Evolutionary conservation across 2,113 vertebrate species (phyloP).

Genomic region (Nanorana parkeri): DNA sequence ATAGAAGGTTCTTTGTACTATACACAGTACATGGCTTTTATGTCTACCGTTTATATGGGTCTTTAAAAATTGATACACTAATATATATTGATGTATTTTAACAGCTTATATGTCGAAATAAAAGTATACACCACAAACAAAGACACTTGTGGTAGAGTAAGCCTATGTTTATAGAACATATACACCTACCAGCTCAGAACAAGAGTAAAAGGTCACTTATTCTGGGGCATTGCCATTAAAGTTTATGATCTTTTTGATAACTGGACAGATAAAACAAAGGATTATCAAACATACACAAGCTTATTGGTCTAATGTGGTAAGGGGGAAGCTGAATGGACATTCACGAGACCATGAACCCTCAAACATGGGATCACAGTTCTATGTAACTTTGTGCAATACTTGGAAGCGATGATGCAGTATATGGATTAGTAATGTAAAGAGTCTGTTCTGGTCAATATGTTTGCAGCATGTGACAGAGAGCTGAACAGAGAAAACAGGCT

Average conservation of each 20-base stretch:
- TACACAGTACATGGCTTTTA: no score
- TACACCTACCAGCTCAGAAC: background rate
- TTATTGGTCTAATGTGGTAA: background rate
- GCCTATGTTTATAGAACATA: no score
- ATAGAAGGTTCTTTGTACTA: no score
- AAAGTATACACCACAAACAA: no score
- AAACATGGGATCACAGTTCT: constrained; percentile 1
- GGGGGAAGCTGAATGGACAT: background rate
- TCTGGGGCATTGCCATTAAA: constrained; percentile 17
- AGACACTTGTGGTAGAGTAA: no score
- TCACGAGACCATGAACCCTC: constrained; percentile 30
- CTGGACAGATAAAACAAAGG: constrained; percentile 23
- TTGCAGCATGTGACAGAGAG: background rate
- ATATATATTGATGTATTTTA: no score
- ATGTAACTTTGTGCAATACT: constrained; percentile 17
- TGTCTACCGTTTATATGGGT: no score
- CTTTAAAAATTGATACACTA: no score
- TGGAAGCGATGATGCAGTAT: background rate
- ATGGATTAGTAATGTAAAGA: constrained; percentile 9
- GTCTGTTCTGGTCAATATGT: background rate
- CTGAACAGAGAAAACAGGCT: no score
- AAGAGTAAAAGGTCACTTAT: constrained; percentile 15
- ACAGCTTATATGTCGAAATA: no score
- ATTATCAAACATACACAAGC: constrained; percentile 32
- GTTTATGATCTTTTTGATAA: constrained; percentile 32